A percentile compares a stretch with the other conserved stretches of the same genome.
phyloP scores from a whole-genome alignment of 1,140 invertebrate species.

The Ips typographus region DNA sequence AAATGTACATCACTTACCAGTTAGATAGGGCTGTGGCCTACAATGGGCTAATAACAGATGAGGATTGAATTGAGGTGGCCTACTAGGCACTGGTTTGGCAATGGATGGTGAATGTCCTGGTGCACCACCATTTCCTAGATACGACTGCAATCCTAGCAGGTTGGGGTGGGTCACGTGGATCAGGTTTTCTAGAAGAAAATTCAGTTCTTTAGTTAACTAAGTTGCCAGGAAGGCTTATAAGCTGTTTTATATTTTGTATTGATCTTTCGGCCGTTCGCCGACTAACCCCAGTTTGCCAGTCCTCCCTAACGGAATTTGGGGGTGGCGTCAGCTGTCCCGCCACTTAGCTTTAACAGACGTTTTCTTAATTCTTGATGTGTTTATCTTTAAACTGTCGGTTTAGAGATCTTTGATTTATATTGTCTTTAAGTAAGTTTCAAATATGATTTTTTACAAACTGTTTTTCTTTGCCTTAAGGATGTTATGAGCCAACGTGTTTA shows the following conservation, averaged over 20 bases:
- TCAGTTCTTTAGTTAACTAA: too few species aligned
- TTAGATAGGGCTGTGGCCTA: slow-evolving; percentile 58
- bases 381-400: too few species aligned
- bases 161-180: slow-evolving; percentile 49
- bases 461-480: too few species aligned
- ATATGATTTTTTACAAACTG: too few species aligned
- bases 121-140: slow-evolving; percentile 40
- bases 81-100: slow-evolving; percentile 59
- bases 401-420: too few species aligned
- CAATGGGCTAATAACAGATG: slow-evolving; percentile 56
- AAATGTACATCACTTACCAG: slow-evolving; percentile 50
- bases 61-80: slow-evolving; percentile 56
- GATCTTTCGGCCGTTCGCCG: background rate
- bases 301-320: slow-evolving; percentile 2
- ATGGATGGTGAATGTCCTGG: slow-evolving; percentile 49
- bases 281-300: background rate
- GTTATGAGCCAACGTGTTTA: too few species aligned
- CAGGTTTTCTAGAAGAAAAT: slow-evolving; percentile 45
- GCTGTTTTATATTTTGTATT: background rate
- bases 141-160: slow-evolving; percentile 48
- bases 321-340: slow-evolving; percentile 9
- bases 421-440: too few species aligned
- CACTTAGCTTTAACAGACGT: slow-evolving; percentile 6
- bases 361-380: too few species aligned
- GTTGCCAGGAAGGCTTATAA: too few species aligned